Conservation (phyloP, 1,140 invertebrate species). For the Manduca sexta region DNA sequence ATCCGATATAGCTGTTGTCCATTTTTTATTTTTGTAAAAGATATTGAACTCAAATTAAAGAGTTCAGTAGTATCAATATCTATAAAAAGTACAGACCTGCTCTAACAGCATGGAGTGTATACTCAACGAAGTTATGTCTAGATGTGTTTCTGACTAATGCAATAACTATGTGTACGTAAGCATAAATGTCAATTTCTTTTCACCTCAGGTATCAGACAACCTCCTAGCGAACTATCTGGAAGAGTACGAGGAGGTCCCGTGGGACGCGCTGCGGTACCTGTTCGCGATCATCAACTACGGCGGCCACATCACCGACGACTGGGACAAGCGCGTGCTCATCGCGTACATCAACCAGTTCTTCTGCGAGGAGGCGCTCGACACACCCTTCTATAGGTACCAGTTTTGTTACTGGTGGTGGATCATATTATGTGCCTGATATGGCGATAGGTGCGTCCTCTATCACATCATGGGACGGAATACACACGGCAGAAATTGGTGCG, state of each 20-base stretch:
- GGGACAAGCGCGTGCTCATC: constrained; percentile 87
- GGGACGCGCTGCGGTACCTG: constrained; percentile 92
- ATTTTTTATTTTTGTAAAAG: no score
- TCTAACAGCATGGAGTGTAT: no score
- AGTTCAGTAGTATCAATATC: no score
- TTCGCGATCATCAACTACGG: constrained; percentile 96
- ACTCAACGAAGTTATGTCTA: no score
- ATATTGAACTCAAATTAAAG: no score
- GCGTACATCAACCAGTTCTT: constrained; percentile 90
- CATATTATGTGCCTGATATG: no score
- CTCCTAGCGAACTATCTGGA: constrained; percentile 86
- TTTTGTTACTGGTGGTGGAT: no score
- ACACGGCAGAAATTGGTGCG: no score
- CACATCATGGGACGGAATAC: no score
- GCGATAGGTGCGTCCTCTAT: no score
- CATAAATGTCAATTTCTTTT: neutral
- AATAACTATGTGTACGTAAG: neutral
- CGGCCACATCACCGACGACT: constrained; percentile 95
- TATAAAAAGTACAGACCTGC: no score
- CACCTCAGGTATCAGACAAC: constrained; percentile 88
- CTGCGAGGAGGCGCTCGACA: constrained; percentile 78
- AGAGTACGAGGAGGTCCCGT: constrained; percentile 89
- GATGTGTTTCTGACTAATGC: neutral
- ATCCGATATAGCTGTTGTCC: no score
- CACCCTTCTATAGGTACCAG: constrained; percentile 80